These are phyloP conservation scores for Leptodactylus fallax DNA, from an alignment of 2,797 vertebrate genomes.

Conservation along the genomic window DNA sequence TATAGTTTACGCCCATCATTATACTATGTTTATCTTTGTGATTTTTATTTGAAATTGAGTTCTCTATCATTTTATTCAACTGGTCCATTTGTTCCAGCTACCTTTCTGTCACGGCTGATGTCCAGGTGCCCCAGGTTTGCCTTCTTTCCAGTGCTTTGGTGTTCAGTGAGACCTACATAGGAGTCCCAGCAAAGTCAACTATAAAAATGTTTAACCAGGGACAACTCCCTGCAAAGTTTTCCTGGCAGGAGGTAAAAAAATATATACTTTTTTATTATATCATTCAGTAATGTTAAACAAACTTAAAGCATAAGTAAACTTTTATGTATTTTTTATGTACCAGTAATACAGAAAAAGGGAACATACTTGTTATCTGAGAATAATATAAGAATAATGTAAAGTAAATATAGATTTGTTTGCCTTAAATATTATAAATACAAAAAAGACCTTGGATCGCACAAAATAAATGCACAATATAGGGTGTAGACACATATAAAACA, in stretches of 20 bases:
- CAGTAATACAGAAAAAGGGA: no score
- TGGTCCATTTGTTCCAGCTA: slow-evolving; percentile 77
- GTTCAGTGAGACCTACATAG: slow-evolving; percentile 82
- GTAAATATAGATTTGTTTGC: no score
- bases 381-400: no score
- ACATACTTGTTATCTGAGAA: no score
- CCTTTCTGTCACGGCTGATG: slow-evolving; percentile 84
- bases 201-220: slow-evolving; percentile 87
- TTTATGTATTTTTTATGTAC: no score
- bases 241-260: slow-evolving; percentile 81
- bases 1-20: background rate
- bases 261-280: background rate
- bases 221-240: slow-evolving; percentile 81
- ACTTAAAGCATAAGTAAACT: no score
- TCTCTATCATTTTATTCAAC: no score
- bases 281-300: background rate
- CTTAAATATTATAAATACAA: no score
- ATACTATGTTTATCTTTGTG: background rate
- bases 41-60: background rate
- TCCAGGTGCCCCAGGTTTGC: slow-evolving; percentile 85
- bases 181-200: slow-evolving; percentile 73
- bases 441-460: no score
- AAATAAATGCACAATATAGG: no score
- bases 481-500: no score
- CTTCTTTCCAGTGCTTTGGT: slow-evolving; percentile 80